These are phyloP conservation scores for human DNA, from an alignment of 2,113 vertebrate species.

Conservation along the genomic window DNA sequence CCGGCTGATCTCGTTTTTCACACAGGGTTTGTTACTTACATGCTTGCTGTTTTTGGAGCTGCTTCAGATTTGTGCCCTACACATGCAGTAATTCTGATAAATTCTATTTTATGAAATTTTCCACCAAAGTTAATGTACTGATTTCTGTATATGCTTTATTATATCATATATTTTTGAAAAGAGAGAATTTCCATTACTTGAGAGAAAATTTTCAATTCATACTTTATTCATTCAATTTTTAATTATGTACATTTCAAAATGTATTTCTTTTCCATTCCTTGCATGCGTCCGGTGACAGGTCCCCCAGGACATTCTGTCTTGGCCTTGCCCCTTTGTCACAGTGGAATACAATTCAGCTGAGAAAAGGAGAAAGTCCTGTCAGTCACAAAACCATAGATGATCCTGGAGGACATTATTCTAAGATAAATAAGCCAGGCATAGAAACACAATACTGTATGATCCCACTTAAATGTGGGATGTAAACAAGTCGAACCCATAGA, in stretches of 20 bases:
- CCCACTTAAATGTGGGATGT: background rate
- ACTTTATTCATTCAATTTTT: background rate
- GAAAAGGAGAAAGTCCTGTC: background rate
- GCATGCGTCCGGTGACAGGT: background rate
- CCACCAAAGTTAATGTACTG: background rate
- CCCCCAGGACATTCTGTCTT: background rate
- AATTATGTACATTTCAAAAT: background rate
- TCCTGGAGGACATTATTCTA: background rate
- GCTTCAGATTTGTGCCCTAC: background rate
- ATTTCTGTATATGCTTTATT: background rate
- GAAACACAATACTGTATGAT: background rate
- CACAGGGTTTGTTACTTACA: background rate
- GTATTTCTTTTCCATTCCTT: background rate
- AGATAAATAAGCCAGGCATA: background rate
- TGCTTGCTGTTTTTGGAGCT: background rate
- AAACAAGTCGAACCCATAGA: background rate
- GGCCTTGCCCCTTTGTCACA: background rate
- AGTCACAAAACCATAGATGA: background rate
- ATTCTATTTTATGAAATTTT: background rate
- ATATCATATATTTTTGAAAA: background rate
- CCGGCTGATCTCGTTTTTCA: background rate
- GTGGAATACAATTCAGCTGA: background rate
- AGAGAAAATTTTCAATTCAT: background rate
- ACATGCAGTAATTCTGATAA: background rate
- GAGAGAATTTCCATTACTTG: background rate